These are phyloP conservation scores for Drosophila pseudoobscura DNA, from an alignment of 1,140 invertebrate genomes.

Conservation along the genomic window DNA sequence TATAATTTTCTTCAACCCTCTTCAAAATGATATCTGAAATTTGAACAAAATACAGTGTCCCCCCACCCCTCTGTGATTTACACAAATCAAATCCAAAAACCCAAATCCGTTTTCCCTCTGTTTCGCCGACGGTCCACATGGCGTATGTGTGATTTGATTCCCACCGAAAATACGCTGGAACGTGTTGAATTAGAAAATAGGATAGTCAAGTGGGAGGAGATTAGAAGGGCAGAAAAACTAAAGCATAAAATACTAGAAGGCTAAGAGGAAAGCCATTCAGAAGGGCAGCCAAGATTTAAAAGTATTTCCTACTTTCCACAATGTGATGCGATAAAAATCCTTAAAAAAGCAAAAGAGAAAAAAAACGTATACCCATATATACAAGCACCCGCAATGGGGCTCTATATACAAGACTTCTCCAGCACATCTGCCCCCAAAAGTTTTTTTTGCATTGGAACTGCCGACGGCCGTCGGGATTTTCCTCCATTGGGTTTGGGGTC, in stretches of 20 bases:
- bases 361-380: conserved; percentile 22
- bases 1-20: not conserved
- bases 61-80: not conserved
- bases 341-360: conserved; percentile 49
- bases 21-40: not conserved
- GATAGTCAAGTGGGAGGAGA: not conserved
- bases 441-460: conserved; percentile 4
- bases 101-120: conserved; percentile 1
- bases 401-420: conserved; percentile 4
- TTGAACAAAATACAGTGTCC: conserved; percentile 2
- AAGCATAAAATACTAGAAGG: conserved; percentile 75
- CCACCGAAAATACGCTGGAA: conserved; percentile 32
- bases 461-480: conserved; percentile 75
- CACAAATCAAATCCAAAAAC: conserved; percentile 16
- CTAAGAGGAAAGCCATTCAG: conserved; percentile 67
- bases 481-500: conserved; percentile 50
- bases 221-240: conserved; percentile 20
- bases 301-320: conserved; percentile 65
- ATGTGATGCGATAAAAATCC: conserved; percentile 80
- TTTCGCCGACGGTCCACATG: conserved; percentile 34
- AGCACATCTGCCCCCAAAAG: not conserved
- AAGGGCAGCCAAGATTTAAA: conserved; percentile 76
- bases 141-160: conserved; percentile 67
- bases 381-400: conserved; percentile 20
- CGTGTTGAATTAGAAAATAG: conserved; percentile 59